phyloP scores from a whole-genome alignment of 2,113 vertebrate species.

The Chamaea fasciata region DNA sequence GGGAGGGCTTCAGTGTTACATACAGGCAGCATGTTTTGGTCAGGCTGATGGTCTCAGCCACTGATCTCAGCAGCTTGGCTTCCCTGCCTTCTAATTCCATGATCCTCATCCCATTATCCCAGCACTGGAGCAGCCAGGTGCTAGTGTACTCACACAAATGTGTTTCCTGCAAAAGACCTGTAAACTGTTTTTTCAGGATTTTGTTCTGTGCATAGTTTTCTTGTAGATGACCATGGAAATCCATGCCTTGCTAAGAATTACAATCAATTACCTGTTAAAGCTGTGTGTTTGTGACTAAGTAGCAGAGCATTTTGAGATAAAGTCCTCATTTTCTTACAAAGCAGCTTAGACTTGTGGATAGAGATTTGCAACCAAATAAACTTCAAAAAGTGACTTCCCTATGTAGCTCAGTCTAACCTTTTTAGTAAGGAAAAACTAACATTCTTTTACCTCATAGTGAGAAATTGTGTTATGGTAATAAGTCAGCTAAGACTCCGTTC shows the following conservation, averaged over 20 bases:
- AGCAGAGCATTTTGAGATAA: background rate
- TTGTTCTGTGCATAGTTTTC: background rate
- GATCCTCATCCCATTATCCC: background rate
- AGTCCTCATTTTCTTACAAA: background rate
- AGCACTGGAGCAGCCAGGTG: background rate
- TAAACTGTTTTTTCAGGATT: background rate
- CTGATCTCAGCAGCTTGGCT: background rate
- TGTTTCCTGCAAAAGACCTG: background rate
- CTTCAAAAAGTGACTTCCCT: background rate
- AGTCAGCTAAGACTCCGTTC: background rate
- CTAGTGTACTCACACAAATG: background rate
- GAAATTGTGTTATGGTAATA: background rate
- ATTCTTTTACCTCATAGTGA: background rate
- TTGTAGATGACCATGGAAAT: background rate
- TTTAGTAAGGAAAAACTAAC: background rate
- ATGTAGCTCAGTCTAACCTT: background rate
- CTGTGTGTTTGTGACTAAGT: background rate
- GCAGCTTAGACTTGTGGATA: background rate
- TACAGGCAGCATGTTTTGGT: background rate
- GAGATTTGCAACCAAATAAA: background rate
- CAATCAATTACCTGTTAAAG: background rate
- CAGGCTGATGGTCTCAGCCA: background rate
- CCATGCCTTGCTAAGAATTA: background rate
- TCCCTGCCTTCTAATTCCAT: background rate
- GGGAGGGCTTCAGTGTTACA: background rate